Conservation (phyloP, 2,797 vertebrate genomes). For the Acanthurus leucopareius region DNA sequence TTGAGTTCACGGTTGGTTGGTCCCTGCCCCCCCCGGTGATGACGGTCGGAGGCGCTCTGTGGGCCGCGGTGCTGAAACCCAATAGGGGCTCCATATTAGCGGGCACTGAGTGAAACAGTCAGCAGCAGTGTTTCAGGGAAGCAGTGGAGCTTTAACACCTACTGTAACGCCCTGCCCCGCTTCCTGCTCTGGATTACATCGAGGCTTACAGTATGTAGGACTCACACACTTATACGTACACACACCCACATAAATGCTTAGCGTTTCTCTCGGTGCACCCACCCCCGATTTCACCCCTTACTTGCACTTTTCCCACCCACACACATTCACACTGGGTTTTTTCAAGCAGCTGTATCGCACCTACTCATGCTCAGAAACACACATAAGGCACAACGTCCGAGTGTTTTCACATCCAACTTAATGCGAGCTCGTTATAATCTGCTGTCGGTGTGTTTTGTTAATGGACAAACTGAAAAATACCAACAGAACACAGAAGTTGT, state of each 20-base stretch:
- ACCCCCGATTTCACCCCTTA: not conserved
- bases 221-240: constrained; percentile 34
- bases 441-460: constrained; percentile 52
- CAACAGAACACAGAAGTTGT: constrained; percentile 32
- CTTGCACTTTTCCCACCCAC: constrained; percentile 52
- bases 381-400: constrained; percentile 23
- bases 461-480: constrained; percentile 58
- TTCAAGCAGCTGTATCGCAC: constrained; percentile 33
- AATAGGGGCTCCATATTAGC: constrained; percentile 75
- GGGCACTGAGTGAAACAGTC: constrained; percentile 83
- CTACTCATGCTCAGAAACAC: not conserved
- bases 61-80: constrained; percentile 61
- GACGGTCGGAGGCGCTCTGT: constrained; percentile 42
- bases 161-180: constrained; percentile 69
- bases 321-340: constrained; percentile 43
- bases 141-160: constrained; percentile 79
- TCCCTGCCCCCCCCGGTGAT: constrained; percentile 28
- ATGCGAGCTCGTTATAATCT: constrained; percentile 64
- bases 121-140: constrained; percentile 75
- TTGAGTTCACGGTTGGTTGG: constrained; percentile 57
- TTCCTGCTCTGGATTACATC: constrained; percentile 82
- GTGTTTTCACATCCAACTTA: constrained; percentile 56
- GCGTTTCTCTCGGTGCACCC: constrained; percentile 31
- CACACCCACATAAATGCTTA: constrained; percentile 28
- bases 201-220: constrained; percentile 59